These are phyloP conservation scores for Protonemura montana DNA, from an alignment of 2,888 invertebrate genomes.

Conservation along the genomic window DNA sequence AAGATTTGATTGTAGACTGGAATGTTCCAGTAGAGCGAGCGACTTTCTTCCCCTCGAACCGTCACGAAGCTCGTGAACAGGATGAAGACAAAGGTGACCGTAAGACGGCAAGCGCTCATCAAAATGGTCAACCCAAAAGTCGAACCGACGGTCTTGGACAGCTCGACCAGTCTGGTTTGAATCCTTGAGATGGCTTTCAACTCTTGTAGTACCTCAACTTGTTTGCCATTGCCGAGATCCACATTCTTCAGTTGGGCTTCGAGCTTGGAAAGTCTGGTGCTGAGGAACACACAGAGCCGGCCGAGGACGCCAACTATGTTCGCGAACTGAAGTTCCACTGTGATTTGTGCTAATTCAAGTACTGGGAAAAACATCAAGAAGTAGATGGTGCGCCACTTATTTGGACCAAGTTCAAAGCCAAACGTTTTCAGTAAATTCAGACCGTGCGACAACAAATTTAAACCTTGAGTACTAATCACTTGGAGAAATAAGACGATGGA, in stretches of 20 bases:
- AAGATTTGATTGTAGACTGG: not conserved
- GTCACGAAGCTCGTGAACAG: not conserved
- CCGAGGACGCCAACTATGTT: not conserved
- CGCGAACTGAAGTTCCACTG: not conserved
- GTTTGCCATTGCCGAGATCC: not conserved
- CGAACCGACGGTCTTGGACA: not conserved
- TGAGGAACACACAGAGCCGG: not conserved
- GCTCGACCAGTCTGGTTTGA: not conserved
- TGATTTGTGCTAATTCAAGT: not conserved
- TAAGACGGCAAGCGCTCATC: not conserved
- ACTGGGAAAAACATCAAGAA: not conserved
- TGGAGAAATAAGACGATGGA: not conserved
- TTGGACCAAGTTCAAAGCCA: not conserved
- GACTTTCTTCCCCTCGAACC: not conserved
- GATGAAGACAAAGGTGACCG: not conserved
- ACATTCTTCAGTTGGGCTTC: not conserved
- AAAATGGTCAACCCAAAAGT: not conserved
- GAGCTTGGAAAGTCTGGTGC: not conserved
- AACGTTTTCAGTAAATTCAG: not conserved
- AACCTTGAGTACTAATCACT: too few relatives aligned
- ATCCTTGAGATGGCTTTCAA: not conserved
- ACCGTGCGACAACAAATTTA: not conserved
- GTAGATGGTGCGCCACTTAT: not conserved
- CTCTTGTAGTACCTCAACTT: not conserved
- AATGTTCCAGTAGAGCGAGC: not conserved